Conservation (phyloP, 30 jellyfish, hydroid and myxozoan genomes). For the Chrysaora quinquecirrha region DNA sequence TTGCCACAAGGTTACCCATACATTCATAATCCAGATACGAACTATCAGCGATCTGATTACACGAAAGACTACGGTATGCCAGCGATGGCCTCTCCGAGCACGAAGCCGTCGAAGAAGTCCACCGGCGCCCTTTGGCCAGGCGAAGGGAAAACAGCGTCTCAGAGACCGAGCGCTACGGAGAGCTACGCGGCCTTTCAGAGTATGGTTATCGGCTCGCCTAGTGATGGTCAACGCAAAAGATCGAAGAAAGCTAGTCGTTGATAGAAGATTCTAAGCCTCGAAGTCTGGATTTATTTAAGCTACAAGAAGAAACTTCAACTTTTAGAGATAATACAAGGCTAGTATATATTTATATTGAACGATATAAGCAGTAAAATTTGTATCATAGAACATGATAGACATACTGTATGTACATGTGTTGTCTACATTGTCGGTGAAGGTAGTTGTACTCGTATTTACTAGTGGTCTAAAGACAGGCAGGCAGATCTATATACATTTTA, state of each 20-base stretch:
- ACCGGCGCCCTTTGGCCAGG: constrained; percentile 13
- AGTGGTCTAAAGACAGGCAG: no score
- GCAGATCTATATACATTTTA: no score
- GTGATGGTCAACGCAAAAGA: neutral
- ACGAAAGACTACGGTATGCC: neutral
- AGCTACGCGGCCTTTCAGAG: constrained; percentile 75
- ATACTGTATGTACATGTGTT: no score
- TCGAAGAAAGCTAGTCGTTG: neutral
- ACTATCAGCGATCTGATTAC: neutral
- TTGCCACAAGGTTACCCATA: constrained; percentile 17
- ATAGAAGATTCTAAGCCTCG: no score
- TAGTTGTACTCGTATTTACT: no score
- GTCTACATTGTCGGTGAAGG: no score
- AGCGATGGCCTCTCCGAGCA: neutral
- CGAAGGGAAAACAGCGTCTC: constrained; percentile 11
- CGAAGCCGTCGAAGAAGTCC: neutral
- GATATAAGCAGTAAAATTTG: no score
- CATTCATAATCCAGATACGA: neutral
- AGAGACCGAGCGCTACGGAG: constrained; percentile 38
- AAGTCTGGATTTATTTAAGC: no score
- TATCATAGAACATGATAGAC: no score
- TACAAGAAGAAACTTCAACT: no score
- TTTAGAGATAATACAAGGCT: no score
- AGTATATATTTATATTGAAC: no score
- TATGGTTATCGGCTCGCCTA: constrained; percentile 55